These are phyloP conservation scores for Crocodylus rhombifer DNA, from an alignment of 2,797 vertebrate species.

Conservation along the genomic window DNA sequence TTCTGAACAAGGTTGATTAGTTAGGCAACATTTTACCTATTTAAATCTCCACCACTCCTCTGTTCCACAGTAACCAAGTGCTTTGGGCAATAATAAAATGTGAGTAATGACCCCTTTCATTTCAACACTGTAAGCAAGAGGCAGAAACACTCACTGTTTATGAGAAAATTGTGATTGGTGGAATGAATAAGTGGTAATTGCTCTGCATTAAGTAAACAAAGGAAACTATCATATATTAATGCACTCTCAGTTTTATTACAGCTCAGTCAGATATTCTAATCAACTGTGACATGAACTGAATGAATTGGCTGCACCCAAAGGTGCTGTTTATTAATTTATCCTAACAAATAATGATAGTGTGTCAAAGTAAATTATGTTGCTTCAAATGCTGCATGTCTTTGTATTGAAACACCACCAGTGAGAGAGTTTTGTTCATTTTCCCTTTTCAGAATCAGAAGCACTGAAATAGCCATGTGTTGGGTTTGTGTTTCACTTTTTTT, in stretches of 20 bases:
- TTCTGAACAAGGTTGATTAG: constrained; percentile 69
- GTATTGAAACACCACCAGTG: constrained; percentile 32
- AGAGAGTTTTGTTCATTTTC: not conserved
- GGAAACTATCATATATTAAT: constrained; percentile 67
- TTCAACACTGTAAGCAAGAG: constrained; percentile 68
- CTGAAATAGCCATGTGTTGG: not conserved
- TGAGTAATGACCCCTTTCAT: constrained; percentile 75
- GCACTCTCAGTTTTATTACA: constrained; percentile 69
- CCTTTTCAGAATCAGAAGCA: constrained; percentile 36
- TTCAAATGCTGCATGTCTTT: constrained; percentile 58
- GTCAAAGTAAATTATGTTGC: constrained; percentile 74
- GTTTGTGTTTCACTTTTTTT: not conserved
- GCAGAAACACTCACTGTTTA: constrained; percentile 60
- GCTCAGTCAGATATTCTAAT: constrained; percentile 73
- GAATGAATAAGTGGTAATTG: constrained; percentile 77
- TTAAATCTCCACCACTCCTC: constrained; percentile 67
- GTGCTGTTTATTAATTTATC: constrained; percentile 80
- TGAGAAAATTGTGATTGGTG: constrained; percentile 70
- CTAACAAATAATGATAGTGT: constrained; percentile 75
- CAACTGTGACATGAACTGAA: constrained; percentile 64
- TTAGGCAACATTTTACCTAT: constrained; percentile 57
- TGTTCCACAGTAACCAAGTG: constrained; percentile 69
- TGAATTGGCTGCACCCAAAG: constrained; percentile 75
- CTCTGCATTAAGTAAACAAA: constrained; percentile 78
- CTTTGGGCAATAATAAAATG: constrained; percentile 78